Base-by-base conservation (phyloP, 1,140 invertebrate species). In the Temnothorax nylanderi region DNA sequence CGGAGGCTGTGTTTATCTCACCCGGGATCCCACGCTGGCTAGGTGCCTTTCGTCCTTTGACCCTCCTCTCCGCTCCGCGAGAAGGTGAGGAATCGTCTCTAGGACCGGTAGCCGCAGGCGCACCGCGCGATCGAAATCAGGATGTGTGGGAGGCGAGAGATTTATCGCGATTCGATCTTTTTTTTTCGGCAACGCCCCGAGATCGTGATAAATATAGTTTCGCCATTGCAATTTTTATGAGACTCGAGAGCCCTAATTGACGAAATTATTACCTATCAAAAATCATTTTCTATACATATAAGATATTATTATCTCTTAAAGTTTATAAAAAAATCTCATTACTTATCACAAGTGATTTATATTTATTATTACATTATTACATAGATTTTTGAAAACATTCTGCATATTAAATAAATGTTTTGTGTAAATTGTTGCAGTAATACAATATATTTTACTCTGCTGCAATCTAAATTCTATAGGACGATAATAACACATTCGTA, bases 11-110 rank as follows among this genome's bases (percentile, higher is more conserved):
- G 89, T 87, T 90, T 90, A 90, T 90, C 89, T 90, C 86, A 85
- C 77, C 89, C 65, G 56, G 75, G 86, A 90, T 90, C 89, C 89
- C 89, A 90, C 89, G 89, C 88, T 90, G 89, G 89, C 88, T 90
- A 86, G 89, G 69, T 90, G 89, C 89, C 88, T 90, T 90, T 90
- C 88, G 89, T 90, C 89, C 89, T 90, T 90, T 90, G 89, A 90
- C 89, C 89, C 88, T 80, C 67, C 64, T 90, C 78, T 75, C 60
- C 60, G 34, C 21, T 32, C 34, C 10, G 60, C 62, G 82, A 64
- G 74, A 54, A 82, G 67, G 80, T 60, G 77, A 77, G 41, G 71
- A 81, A 86, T 80, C 87, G 84, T 88, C 87, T 85, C 58, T 72
- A 82, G 76, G 85, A 82, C 75, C 85, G 56, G 78, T 87, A 82